A percentile compares a stretch with the other conserved stretches of the same genome.
Conservation (phyloP, 1,140 invertebrate species). For the Marisa cornuarietis region DNA sequence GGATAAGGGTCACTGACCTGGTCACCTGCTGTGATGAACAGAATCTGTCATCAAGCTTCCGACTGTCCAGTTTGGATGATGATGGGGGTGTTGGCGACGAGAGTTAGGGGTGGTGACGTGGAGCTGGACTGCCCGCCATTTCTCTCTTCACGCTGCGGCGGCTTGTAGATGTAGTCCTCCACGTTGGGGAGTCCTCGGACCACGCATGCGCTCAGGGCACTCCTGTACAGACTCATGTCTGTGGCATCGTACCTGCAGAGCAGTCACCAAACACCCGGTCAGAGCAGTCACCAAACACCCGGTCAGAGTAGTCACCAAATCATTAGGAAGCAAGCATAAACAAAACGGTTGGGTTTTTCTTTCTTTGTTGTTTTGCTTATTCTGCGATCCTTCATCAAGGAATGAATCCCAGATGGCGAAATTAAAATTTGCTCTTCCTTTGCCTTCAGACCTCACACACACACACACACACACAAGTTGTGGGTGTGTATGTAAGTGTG, state of each 20-base stretch:
- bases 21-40: not conserved
- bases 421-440: no score
- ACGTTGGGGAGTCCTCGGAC: conserved; percentile 86
- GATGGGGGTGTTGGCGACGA: not conserved
- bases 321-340: not conserved
- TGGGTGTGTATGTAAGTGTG: not conserved
- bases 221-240: conserved; percentile 87
- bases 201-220: conserved; percentile 86
- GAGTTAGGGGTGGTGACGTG: conserved; percentile 14
- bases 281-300: not conserved
- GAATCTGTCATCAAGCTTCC: not conserved
- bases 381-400: not conserved
- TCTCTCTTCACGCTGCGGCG: conserved; percentile 16
- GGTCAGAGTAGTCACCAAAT: no score
- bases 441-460: not conserved
- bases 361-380: not conserved
- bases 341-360: not conserved
- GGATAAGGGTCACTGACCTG: no score
- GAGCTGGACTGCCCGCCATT: conserved; percentile 9
- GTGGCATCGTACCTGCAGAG: conserved; percentile 79
- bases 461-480: no score
- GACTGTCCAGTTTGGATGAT: not conserved
- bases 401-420: no score
- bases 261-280: not conserved
- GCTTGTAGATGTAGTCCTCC: conserved; percentile 78